Evolutionary conservation across 2,113 vertebrate species (phyloP).

Genomic region (Nibea albiflora): DNA sequence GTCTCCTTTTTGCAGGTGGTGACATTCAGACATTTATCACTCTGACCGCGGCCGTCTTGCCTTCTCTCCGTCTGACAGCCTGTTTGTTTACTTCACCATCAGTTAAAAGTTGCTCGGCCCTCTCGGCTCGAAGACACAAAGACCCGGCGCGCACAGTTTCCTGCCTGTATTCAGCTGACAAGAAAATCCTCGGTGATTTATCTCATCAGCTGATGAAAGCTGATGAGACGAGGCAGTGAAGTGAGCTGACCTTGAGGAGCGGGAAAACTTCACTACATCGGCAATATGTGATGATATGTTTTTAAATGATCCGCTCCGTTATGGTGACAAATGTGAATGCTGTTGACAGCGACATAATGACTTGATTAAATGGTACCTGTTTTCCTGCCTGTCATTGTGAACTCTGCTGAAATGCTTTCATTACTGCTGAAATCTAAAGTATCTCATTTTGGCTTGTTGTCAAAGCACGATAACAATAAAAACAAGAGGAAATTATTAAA

Average conservation of each 20-base stretch:
- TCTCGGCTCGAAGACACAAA: constrained; percentile 27
- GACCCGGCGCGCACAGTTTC: background rate
- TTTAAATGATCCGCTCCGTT: constrained; percentile 2
- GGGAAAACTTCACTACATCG: background rate
- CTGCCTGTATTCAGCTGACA: constrained; percentile 38
- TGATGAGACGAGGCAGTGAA: constrained; percentile 28
- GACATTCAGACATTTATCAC: constrained; percentile 58
- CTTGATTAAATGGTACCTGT: background rate
- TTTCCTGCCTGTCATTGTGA: background rate
- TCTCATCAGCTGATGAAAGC: constrained; percentile 47
- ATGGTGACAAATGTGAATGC: background rate
- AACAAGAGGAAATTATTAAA: background rate
- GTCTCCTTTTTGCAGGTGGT: constrained; percentile 43
- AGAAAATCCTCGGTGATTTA: constrained; percentile 46
- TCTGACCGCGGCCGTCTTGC: constrained; percentile 35
- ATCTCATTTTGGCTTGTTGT: background rate
- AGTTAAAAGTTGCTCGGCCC: constrained; percentile 58
- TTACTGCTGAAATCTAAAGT: background rate
- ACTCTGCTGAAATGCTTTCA: constrained; percentile 10
- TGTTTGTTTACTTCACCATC: constrained; percentile 64
- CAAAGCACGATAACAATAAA: background rate
- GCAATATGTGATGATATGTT: background rate
- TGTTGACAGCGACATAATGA: constrained; percentile 6
- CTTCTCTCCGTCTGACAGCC: constrained; percentile 27
- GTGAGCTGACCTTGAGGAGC: constrained; percentile 27